Base-by-base conservation (phyloP, 2,888 invertebrate species). In the Drosophila vallismaia region DNA sequence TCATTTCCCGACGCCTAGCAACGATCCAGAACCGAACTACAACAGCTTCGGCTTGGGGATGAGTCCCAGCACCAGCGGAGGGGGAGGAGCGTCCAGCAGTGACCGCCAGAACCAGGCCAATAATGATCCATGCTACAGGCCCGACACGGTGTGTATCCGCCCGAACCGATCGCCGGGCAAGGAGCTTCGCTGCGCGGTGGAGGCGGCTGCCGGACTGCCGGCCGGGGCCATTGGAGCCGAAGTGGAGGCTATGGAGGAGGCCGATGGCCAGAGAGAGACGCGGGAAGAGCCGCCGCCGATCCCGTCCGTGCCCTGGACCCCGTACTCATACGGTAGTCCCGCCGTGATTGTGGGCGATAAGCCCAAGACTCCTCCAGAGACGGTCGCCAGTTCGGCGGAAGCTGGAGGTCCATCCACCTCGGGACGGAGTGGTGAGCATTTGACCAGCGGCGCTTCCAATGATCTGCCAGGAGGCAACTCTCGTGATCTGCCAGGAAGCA, bases 21-120 rank as follows among this genome's bases (percentile, higher is more conserved):
- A 33, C 19, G 33, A 44, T 8, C 12, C 48, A 3, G 59, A 58
- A 5, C 42, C 10, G 8, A 69, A 69, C 49, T 33, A 14, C 12
- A 58, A 69, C 29, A 58, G 44, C 38, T 69, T 69, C 10, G 68
- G 68, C 0, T 7, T 58, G 38, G 58, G 69, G 6, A 69, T 69
- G 58, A 2, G 26, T 19, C 42, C 42, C 42, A 19, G 8, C 19
- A 36, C 36, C 36, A 36, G n/a, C n/a, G 36, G 36, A 36, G n/a
- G n/a, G n/a, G 36, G 36, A 2, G 2, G 3, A n/a, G 36, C 36
- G 6, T 3, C 36, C 2, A n/a, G 36, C 5, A 36, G 3, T 9
- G 9, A 8, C 9, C 33, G 9, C 8, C 8, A 10, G 9, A 9
- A 33, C 9, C 33, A 33, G 33, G 33, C 8, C 33, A 33, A n/a